Evolutionary conservation across 2,113 vertebrate genomes (phyloP), one percentile per base, ranked within the genome.

Genomic region (Oplegnathus fasciatus): DNA sequence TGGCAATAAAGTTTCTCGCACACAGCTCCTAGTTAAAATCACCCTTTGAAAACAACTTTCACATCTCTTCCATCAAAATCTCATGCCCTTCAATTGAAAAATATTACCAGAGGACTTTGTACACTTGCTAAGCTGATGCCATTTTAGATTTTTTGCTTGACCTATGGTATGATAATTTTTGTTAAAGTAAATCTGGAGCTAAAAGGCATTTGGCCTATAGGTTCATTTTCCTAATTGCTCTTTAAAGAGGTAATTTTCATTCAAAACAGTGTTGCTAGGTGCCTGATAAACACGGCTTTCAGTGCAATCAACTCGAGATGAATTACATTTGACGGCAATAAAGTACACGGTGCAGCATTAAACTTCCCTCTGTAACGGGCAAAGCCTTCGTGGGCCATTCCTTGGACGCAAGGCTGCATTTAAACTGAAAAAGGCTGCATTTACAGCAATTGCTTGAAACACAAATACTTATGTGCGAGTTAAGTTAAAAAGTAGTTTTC

Each of bases 271-370:
- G 91, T 94, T 95, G 92, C 91, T 94, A 93, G 90, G 93, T 65
- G 44, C 88, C 92, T 90, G 90, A 92, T 91, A 95, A 96, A 95
- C 92, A 94, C 13, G 48, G 65, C 84, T 89, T 89, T 92, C 79
- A 58, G 80, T 86, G 92, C 88, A 94, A 95, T 95, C 93, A 94
- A 81, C 85, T 94, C 78, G 77, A 82, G 66, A 85, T 69, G 65
- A 92, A 95, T 94, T 91, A 94, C 86, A 80, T 93, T 92, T 94
- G 92, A 94, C 75, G 86, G 89, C 93, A 92, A 89, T 95, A 94
- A 95, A 95, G 90, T 69, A 64, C 85, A 71, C 57, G 77, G 81
- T 77, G 87, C 86, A 64, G 88, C 78, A 88, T 90, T 92, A 90
- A 90, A 91, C 80, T 88, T n/a, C 71, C 75, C 76, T 78, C 71